Conservation (phyloP, 2,888 invertebrate genomes). For the Drosophila phalerata region DNA sequence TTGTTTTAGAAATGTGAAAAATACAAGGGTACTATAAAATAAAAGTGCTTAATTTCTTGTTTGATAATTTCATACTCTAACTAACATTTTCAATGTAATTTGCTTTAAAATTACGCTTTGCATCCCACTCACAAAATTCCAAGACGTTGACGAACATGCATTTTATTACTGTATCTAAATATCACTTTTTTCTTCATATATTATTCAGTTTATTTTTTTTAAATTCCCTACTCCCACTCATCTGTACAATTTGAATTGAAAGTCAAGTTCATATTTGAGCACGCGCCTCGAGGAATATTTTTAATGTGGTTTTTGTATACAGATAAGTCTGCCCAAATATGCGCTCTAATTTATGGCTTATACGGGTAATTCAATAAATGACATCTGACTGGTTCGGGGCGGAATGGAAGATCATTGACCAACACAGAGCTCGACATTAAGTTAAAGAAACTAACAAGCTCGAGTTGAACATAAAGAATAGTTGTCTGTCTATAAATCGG, state of each 20-base stretch:
- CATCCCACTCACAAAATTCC: constrained; percentile 64
- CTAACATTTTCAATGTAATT: constrained; percentile 32
- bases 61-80: too few species aligned
- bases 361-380: constrained; percentile 12
- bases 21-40: too few species aligned
- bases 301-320: constrained; percentile 18
- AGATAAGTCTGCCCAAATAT: constrained; percentile 33
- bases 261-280: constrained; percentile 25
- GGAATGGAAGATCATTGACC: constrained; percentile 27
- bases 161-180: constrained; percentile 4
- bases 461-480: constrained; percentile 15
- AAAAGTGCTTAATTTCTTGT: too few species aligned
- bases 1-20: too few species aligned
- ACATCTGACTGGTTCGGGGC: constrained; percentile 12
- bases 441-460: constrained; percentile 33
- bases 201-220: constrained; percentile 20
- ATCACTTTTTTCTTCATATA: constrained; percentile 29
- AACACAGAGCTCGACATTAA: constrained; percentile 13
- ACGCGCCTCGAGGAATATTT: constrained; percentile 30
- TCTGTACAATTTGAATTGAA: constrained; percentile 3
- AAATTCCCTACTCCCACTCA: constrained; percentile 43
- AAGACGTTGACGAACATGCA: constrained; percentile 53
- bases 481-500: constrained; percentile 22
- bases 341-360: constrained; percentile 34
- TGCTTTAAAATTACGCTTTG: constrained; percentile 10